A percentile compares a stretch with the other conserved stretches of the same genome.
Evolutionary conservation across 1,140 invertebrate species (phyloP).

Genomic region (Linepithema humile): DNA sequence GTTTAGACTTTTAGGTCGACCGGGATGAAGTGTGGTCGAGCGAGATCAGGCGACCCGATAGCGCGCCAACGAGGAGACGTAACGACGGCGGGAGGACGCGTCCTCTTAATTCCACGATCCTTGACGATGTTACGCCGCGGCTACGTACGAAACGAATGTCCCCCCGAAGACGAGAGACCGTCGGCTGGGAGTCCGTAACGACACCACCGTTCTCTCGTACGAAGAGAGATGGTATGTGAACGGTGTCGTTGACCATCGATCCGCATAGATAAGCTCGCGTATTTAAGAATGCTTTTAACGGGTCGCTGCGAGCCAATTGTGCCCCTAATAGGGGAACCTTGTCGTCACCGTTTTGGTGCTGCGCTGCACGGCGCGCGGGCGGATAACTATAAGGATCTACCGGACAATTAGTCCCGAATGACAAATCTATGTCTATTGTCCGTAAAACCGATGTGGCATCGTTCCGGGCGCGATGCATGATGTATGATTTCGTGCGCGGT

Average conservation of each 20-base stretch:
- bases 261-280: constrained; percentile 75
- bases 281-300: constrained; percentile 82
- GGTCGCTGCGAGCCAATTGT: constrained; percentile 59
- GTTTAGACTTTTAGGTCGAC: constrained; percentile 72
- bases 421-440: constrained; percentile 45
- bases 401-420: constrained; percentile 63
- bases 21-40: constrained; percentile 61
- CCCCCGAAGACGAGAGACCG: background rate
- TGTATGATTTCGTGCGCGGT: background rate
- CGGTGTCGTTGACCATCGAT: constrained; percentile 71
- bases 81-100: constrained; percentile 56
- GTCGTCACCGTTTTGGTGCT: constrained; percentile 60
- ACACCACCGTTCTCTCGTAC: background rate
- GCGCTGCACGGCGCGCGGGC: background rate
- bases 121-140: constrained; percentile 41
- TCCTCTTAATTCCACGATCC: constrained; percentile 60
- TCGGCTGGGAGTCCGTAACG: constrained; percentile 31
- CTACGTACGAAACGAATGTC: constrained; percentile 26
- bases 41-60: constrained; percentile 59
- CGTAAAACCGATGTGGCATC: constrained; percentile 6
- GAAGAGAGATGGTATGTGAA: constrained; percentile 40
- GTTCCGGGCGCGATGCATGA: background rate
- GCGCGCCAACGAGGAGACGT: constrained; percentile 49
- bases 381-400: constrained; percentile 23
- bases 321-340: constrained; percentile 76